These are phyloP conservation scores for Semnopithecus entellus DNA, from an alignment of 2,113 vertebrate species.

Conservation along the genomic window DNA sequence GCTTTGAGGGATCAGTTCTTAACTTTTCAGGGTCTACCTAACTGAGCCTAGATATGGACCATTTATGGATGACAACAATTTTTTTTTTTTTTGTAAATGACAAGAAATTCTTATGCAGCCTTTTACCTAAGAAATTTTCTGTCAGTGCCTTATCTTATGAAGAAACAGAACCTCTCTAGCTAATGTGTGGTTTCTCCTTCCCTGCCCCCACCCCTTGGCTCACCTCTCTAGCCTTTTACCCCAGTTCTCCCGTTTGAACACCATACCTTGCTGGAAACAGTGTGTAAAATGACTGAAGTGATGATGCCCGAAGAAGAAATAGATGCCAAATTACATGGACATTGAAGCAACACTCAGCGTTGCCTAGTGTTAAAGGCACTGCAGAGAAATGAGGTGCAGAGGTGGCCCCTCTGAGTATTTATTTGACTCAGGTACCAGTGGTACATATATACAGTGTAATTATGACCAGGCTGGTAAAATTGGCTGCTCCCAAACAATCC, in stretches of 20 bases:
- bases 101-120: constrained; percentile 89
- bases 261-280: constrained; percentile 75
- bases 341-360: constrained; percentile 71
- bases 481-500: constrained; percentile 58
- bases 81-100: constrained; percentile 86
- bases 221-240: not conserved
- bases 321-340: constrained; percentile 79
- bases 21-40: constrained; percentile 86
- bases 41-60: constrained; percentile 86
- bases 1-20: constrained; percentile 86
- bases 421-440: constrained; percentile 82
- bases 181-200: constrained; percentile 77
- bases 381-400: constrained; percentile 78
- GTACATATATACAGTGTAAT: constrained; percentile 68
- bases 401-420: constrained; percentile 78
- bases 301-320: constrained; percentile 78
- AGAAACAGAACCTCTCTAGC: constrained; percentile 87
- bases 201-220: constrained; percentile 33
- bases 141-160: constrained; percentile 91
- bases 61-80: constrained; percentile 83
- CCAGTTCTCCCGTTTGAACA: constrained; percentile 58
- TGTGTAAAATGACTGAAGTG: constrained; percentile 75
- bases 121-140: constrained; percentile 92
- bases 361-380: constrained; percentile 83
- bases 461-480: constrained; percentile 61